phyloP scores from a whole-genome alignment of 2,113 vertebrate species.

The Strix aluco region DNA sequence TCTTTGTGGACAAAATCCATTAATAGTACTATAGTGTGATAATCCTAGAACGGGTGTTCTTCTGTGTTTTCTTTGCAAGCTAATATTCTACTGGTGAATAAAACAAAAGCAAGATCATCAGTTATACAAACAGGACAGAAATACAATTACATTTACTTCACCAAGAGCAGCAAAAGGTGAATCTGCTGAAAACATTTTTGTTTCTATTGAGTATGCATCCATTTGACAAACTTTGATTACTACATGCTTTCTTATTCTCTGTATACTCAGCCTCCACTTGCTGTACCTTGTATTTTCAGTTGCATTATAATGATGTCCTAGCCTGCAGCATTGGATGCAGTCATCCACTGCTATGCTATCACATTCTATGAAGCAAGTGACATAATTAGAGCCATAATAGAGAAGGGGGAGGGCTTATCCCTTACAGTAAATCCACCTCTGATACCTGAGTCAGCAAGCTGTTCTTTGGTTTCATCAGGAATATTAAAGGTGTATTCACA shows the following conservation, averaged over 20 bases:
- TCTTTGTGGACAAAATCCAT: background rate
- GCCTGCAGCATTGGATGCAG: background rate
- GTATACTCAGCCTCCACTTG: background rate
- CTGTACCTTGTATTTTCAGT: background rate
- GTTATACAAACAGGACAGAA: background rate
- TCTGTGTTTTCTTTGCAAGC: background rate
- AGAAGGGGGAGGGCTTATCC: background rate
- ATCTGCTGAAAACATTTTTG: background rate
- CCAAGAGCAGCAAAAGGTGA: background rate
- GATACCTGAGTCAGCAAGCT: background rate
- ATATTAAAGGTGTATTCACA: background rate
- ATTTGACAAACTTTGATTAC: background rate
- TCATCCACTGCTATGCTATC: background rate
- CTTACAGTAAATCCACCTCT: background rate
- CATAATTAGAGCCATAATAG: background rate
- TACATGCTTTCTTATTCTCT: background rate
- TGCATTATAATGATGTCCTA: background rate
- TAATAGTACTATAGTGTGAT: background rate
- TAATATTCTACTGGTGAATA: background rate
- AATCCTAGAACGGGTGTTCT: background rate
- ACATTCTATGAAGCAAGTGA: background rate
- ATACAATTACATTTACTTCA: background rate
- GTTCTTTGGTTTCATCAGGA: background rate
- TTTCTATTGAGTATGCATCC: background rate
- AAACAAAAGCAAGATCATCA: background rate